These are phyloP conservation scores for Pachyuromys duprasi DNA, from an alignment of 2,797 vertebrate species.

Conservation along the genomic window DNA sequence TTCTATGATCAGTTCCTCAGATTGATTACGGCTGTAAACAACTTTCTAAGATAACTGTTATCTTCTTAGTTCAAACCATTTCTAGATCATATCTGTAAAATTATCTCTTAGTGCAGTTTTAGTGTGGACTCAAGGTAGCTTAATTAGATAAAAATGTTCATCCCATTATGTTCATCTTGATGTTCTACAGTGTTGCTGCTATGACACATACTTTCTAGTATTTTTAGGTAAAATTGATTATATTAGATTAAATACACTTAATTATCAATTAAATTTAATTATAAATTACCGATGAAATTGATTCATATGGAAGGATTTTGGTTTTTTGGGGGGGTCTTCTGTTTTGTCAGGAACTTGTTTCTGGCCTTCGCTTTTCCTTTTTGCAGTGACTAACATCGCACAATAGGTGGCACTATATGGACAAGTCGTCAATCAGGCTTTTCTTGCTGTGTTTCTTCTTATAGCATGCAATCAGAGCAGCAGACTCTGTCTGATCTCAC, in stretches of 20 bases:
- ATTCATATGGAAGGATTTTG: background rate
- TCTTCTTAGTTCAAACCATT: background rate
- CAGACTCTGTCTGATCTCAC: background rate
- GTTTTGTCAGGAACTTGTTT: background rate
- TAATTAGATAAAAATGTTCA: background rate
- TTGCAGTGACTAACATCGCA: background rate
- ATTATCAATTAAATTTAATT: too few relatives aligned
- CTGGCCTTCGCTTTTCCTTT: background rate
- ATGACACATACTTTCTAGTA: background rate
- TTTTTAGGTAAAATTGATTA: slow-evolving; percentile 26
- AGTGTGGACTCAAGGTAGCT: background rate
- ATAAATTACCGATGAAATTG: slow-evolving; percentile 23
- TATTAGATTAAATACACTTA: slow-evolving; percentile 9
- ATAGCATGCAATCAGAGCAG: background rate
- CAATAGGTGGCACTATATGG: background rate
- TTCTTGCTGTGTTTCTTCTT: background rate
- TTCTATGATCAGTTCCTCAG: background rate
- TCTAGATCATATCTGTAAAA: background rate
- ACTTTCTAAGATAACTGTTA: background rate
- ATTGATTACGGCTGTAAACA: background rate
- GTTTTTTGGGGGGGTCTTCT: background rate
- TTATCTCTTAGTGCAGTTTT: background rate
- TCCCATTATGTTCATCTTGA: background rate
- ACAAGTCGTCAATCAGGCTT: background rate
- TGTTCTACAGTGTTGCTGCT: slow-evolving; percentile 9